Percentiles rank a stretch among this genome's conserved stretches.
phyloP scores from a whole-genome alignment of 2,113 vertebrate genomes.

The Drymodes brunneopygia region DNA sequence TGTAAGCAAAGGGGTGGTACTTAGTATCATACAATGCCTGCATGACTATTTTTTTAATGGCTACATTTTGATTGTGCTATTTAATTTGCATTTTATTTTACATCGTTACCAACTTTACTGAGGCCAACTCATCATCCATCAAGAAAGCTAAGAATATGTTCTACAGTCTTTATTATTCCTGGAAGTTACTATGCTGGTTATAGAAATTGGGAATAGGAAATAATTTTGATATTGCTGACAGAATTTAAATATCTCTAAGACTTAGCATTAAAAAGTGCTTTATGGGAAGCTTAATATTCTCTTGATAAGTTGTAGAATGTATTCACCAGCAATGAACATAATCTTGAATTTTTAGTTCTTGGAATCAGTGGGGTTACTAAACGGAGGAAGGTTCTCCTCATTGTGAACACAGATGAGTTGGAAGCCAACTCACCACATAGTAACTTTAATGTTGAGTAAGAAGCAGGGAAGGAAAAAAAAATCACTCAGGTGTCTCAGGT shows the following conservation, averaged over 20 bases:
- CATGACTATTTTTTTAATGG: constrained; percentile 32
- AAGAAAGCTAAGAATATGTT: constrained; percentile 39
- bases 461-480: constrained; percentile 20
- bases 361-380: neutral
- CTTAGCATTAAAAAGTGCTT: neutral
- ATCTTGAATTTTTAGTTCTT: neutral
- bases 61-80: constrained; percentile 45
- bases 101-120: constrained; percentile 34
- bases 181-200: neutral
- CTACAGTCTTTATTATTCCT: constrained; percentile 44
- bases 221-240: neutral
- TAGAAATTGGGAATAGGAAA: neutral
- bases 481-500: constrained; percentile 12
- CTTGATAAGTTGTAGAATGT: neutral
- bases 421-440: neutral
- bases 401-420: neutral
- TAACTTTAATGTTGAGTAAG: neutral
- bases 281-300: constrained; percentile 14
- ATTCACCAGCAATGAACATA: neutral
- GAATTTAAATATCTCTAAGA: constrained; percentile 1
- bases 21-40: neutral
- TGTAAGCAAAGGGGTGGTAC: neutral
- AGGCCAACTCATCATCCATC: constrained; percentile 8
- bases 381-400: neutral
- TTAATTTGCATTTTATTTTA: constrained; percentile 65